A percentile compares a stretch with the other conserved stretches of the same genome.
These are phyloP conservation scores for Schrankia costaestrigalis DNA, from an alignment of 2,888 invertebrate species.

Conservation along the genomic window DNA sequence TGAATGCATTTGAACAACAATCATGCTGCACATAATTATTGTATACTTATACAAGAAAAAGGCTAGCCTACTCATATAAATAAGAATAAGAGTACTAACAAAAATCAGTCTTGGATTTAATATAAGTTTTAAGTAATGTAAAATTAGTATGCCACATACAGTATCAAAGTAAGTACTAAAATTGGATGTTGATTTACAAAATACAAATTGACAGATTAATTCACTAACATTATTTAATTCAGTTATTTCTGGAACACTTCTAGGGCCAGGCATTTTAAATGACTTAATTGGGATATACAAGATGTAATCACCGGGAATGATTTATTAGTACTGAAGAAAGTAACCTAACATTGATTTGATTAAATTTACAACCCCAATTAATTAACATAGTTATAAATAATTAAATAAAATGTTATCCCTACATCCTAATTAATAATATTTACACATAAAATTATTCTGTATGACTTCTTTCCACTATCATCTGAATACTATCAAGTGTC, in stretches of 20 bases:
- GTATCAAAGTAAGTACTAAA: slow-evolving; percentile 6
- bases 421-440: slow-evolving; percentile 24
- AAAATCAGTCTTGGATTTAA: slow-evolving; percentile 51
- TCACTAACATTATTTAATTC: slow-evolving; percentile 8
- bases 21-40: too few species aligned
- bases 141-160: slow-evolving; percentile 11
- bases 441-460: slow-evolving; percentile 49
- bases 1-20: not conserved
- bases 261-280: too few species aligned
- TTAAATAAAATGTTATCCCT: slow-evolving; percentile 30
- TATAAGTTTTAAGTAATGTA: slow-evolving; percentile 10
- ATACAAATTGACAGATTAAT: slow-evolving; percentile 26
- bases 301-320: too few species aligned
- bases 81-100: slow-evolving; percentile 30
- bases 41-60: too few species aligned
- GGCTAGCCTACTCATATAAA: slow-evolving; percentile 20
- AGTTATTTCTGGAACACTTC: too few species aligned
- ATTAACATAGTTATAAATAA: slow-evolving; percentile 15
- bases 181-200: slow-evolving; percentile 10
- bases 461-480: slow-evolving; percentile 73
- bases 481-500: slow-evolving; percentile 85
- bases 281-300: too few species aligned
- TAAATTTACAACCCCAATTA: slow-evolving; percentile 6
- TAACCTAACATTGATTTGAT: slow-evolving; percentile 2
- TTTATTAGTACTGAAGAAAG: too few species aligned